A percentile compares a stretch with the other conserved stretches of the same genome.
Evolutionary conservation across 2,888 invertebrate genomes (phyloP).

Genomic region (Phortica okadai): DNA sequence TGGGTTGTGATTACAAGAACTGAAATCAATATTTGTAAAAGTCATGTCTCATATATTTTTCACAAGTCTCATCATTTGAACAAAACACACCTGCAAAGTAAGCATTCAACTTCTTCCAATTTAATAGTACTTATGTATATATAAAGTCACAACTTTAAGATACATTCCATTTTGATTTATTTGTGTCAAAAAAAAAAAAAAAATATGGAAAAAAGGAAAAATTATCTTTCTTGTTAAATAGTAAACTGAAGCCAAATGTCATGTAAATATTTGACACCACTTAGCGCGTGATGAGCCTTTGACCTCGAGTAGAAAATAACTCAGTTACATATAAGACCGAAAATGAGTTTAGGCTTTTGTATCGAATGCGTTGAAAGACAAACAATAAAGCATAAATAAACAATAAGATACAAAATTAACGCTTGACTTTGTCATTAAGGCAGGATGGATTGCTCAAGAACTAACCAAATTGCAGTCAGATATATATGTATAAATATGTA

Average conservation of each 20-base stretch:
- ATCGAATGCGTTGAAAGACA: neutral
- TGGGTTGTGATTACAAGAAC: too few relatives aligned
- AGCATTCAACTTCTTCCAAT: too few relatives aligned
- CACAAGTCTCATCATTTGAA: too few relatives aligned
- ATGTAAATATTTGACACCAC: slow-evolving; percentile 70
- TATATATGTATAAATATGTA: neutral
- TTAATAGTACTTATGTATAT: too few relatives aligned
- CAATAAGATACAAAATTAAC: neutral
- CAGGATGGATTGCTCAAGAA: neutral
- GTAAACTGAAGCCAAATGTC: slow-evolving; percentile 68
- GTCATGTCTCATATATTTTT: too few relatives aligned
- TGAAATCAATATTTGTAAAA: too few relatives aligned
- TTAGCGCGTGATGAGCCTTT: slow-evolving; percentile 36
- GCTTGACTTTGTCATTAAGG: neutral
- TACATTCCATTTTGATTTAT: neutral
- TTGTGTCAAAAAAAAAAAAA: slow-evolving; percentile 42
- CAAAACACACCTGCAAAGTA: too few relatives aligned
- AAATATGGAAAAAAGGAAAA: neutral
- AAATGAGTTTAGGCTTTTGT: too few relatives aligned
- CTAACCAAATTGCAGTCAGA: neutral
- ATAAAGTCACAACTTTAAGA: too few relatives aligned
- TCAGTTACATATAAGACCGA: too few relatives aligned
- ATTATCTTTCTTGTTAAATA: slow-evolving; percentile 50
- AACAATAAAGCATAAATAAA: slow-evolving; percentile 6
- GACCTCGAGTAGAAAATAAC: slow-evolving; percentile 12